Evolutionary conservation across 2,797 vertebrate species (phyloP).

Genomic region (Eleutherodactylus coqui): DNA sequence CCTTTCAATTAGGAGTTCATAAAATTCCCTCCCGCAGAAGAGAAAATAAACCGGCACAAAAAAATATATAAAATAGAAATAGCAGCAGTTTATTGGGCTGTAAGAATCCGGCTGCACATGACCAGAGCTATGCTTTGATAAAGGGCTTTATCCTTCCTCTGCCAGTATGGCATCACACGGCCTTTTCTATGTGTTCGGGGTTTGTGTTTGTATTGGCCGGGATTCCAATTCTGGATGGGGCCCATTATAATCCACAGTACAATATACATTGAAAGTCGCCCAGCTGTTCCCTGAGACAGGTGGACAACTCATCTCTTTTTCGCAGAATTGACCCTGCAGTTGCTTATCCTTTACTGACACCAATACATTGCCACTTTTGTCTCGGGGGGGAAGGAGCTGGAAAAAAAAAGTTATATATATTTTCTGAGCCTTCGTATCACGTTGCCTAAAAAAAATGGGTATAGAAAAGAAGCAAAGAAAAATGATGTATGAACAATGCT

Average conservation of each 20-base stretch:
- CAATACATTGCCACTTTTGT: constrained; percentile 73
- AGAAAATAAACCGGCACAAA: neutral
- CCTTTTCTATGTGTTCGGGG: constrained; percentile 37
- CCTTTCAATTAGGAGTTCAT: neutral
- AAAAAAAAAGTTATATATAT: neutral
- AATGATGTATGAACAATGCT: neutral
- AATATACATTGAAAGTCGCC: constrained; percentile 72
- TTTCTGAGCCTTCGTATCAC: neutral
- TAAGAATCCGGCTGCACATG: neutral
- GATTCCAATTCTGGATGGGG: constrained; percentile 15
- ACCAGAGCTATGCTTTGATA: constrained; percentile 25
- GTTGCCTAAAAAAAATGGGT: neutral
- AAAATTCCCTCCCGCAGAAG: neutral
- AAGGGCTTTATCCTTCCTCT: neutral
- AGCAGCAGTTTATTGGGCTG: neutral
- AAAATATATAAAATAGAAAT: neutral
- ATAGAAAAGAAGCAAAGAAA: neutral
- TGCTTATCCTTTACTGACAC: constrained; percentile 69
- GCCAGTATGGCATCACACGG: constrained; percentile 16
- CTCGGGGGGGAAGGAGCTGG: constrained; percentile 21
- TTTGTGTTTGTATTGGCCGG: constrained; percentile 46
- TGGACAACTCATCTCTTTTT: constrained; percentile 69
- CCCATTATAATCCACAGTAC: constrained; percentile 62
- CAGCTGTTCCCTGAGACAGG: constrained; percentile 76
- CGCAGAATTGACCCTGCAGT: constrained; percentile 70